Percentiles rank a stretch among this genome's conserved stretches.
Conservation (phyloP, 1,140 invertebrate genomes). For the Brachionus asplanchnoidis region DNA sequence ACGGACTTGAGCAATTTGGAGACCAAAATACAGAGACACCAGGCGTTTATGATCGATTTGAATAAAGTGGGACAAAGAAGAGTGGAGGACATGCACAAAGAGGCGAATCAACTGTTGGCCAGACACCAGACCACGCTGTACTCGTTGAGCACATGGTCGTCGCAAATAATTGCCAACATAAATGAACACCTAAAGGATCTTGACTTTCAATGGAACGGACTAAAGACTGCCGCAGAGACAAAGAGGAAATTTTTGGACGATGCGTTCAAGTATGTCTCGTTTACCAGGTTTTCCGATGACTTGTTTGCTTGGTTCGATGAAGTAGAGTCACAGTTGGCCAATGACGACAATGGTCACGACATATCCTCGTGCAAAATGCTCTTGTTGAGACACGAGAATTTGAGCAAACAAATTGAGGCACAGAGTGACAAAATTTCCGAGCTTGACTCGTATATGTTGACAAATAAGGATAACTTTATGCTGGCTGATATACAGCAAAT, state of each 20-base stretch:
- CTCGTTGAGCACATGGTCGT: background rate
- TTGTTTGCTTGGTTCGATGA: slow-evolving; percentile 27
- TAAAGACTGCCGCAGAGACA: background rate
- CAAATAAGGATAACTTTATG: slow-evolving; percentile 32
- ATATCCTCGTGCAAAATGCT: slow-evolving; percentile 19
- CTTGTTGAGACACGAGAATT: slow-evolving; percentile 10
- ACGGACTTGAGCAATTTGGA: slow-evolving; percentile 83
- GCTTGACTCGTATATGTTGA: background rate
- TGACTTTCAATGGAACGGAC: slow-evolving; percentile 3
- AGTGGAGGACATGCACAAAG: slow-evolving; percentile 24
- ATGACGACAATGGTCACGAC: slow-evolving; percentile 34
- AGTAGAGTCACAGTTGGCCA: slow-evolving; percentile 5
- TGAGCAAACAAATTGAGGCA: slow-evolving; percentile 10
- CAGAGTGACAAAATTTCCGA: slow-evolving; percentile 18
- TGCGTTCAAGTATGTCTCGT: slow-evolving; percentile 5
- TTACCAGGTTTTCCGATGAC: slow-evolving; percentile 20
- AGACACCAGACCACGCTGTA: slow-evolving; percentile 20
- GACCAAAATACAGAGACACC: slow-evolving; percentile 90
- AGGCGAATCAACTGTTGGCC: background rate
- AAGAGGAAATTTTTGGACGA: slow-evolving; percentile 29
- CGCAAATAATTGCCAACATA: background rate
- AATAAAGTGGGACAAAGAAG: slow-evolving; percentile 43
- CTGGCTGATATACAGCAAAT: background rate
- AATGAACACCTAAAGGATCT: slow-evolving; percentile 7
- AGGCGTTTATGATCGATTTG: slow-evolving; percentile 91